These are phyloP conservation scores for Papio anubis DNA, from an alignment of 2,113 vertebrate genomes.

Conservation along the genomic window DNA sequence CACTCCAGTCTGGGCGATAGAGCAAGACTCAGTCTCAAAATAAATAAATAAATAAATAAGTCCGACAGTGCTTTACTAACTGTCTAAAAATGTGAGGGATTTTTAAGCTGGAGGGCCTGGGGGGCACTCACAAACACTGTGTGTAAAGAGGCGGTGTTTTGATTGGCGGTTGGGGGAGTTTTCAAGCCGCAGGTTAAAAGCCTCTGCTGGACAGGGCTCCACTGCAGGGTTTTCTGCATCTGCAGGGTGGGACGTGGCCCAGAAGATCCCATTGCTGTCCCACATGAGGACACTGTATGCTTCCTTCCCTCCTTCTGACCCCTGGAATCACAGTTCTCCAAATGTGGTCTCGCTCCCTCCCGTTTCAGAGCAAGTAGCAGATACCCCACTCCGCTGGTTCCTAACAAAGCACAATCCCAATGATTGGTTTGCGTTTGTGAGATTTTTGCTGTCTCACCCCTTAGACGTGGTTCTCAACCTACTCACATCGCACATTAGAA, in stretches of 20 bases:
- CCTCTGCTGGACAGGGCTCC: background rate
- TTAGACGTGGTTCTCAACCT: background rate
- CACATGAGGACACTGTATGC: background rate
- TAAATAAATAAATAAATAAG: too few relatives aligned
- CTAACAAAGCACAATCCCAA: background rate
- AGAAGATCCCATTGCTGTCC: background rate
- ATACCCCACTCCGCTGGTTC: background rate
- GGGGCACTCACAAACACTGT: background rate
- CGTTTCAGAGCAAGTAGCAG: background rate
- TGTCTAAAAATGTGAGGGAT: background rate
- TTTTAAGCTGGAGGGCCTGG: background rate
- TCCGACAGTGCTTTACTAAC: background rate
- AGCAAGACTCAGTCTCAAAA: too few relatives aligned
- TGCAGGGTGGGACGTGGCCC: background rate
- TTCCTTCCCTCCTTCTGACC: background rate
- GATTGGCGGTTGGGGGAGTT: background rate
- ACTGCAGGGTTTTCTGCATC: background rate
- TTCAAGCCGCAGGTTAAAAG: background rate
- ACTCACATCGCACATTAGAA: background rate
- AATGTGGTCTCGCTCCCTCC: background rate
- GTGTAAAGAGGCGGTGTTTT: background rate
- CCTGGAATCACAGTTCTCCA: background rate
- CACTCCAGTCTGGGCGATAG: too few relatives aligned
- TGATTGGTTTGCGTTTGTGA: background rate
- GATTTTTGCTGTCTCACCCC: background rate